Percentiles rank a stretch among this genome's conserved stretches.
These are phyloP conservation scores for Kryptopterus vitreolus DNA, from an alignment of 2,797 vertebrate species.

Conservation along the genomic window DNA sequence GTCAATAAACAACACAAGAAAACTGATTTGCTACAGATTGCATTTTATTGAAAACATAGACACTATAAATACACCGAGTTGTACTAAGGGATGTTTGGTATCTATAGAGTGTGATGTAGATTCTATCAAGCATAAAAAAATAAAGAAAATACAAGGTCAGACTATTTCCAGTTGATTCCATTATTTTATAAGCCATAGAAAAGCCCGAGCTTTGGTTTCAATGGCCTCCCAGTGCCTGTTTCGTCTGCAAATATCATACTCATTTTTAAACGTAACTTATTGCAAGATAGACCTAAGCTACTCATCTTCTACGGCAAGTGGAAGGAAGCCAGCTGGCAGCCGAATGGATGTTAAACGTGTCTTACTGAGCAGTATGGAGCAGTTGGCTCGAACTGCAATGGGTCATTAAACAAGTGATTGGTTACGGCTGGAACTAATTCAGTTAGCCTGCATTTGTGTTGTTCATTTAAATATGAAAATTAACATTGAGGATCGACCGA, in stretches of 20 bases:
- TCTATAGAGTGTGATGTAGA: not conserved
- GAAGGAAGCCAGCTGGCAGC: slow-evolving; percentile 44
- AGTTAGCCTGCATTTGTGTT: slow-evolving; percentile 43
- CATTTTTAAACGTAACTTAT: slow-evolving; percentile 34
- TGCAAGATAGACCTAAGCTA: slow-evolving; percentile 9
- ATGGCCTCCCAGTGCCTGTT: not conserved
- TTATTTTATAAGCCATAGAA: slow-evolving; percentile 14
- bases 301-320: slow-evolving; percentile 29
- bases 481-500: slow-evolving; percentile 17
- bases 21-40: not conserved
- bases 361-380: slow-evolving; percentile 41
- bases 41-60: not conserved
- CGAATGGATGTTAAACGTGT: slow-evolving; percentile 44
- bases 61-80: not conserved
- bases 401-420: slow-evolving; percentile 50
- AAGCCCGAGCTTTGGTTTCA: slow-evolving; percentile 11
- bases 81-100: not conserved
- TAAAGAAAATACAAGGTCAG: not conserved
- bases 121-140: not conserved
- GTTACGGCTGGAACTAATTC: slow-evolving; percentile 42
- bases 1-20: not conserved
- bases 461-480: slow-evolving; percentile 45
- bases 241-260: slow-evolving; percentile 8
- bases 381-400: slow-evolving; percentile 40
- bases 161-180: not conserved